Conservation (phyloP, 2,888 invertebrate species). For the Ganaspis brasiliensis region DNA sequence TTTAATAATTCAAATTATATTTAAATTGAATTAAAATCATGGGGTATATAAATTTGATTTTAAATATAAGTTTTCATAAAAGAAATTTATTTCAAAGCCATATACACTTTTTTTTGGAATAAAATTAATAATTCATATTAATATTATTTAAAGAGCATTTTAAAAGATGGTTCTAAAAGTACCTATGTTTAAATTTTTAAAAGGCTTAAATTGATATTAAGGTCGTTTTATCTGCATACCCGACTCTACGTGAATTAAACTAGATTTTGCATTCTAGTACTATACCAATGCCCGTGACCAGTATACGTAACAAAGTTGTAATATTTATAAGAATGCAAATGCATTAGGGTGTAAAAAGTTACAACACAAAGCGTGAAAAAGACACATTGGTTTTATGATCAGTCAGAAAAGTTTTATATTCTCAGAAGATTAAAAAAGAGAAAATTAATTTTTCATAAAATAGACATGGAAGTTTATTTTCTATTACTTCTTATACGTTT, state of each 20-base stretch:
- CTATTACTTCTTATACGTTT: slow-evolving; percentile 3
- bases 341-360: neutral
- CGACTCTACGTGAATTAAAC: slow-evolving; percentile 3
- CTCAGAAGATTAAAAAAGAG: slow-evolving; percentile 6
- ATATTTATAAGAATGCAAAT: slow-evolving; percentile 39
- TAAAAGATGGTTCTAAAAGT: too few relatives aligned
- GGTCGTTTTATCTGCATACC: slow-evolving; percentile 23
- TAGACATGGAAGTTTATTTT: neutral
- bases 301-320: slow-evolving; percentile 2
- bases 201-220: neutral
- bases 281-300: slow-evolving; percentile 25
- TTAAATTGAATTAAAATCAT: too few relatives aligned
- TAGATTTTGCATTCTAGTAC: neutral
- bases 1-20: too few relatives aligned
- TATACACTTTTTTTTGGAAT: too few relatives aligned
- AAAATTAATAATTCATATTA: too few relatives aligned
- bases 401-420: neutral
- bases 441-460: slow-evolving; percentile 11
- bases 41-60: too few relatives aligned
- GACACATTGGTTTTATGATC: neutral
- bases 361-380: neutral
- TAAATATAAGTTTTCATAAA: too few relatives aligned
- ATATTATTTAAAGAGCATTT: too few relatives aligned
- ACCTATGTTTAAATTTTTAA: neutral
- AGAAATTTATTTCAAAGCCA: too few relatives aligned